Conservation (phyloP, 2,113 vertebrate species). For the Nibea albiflora region DNA sequence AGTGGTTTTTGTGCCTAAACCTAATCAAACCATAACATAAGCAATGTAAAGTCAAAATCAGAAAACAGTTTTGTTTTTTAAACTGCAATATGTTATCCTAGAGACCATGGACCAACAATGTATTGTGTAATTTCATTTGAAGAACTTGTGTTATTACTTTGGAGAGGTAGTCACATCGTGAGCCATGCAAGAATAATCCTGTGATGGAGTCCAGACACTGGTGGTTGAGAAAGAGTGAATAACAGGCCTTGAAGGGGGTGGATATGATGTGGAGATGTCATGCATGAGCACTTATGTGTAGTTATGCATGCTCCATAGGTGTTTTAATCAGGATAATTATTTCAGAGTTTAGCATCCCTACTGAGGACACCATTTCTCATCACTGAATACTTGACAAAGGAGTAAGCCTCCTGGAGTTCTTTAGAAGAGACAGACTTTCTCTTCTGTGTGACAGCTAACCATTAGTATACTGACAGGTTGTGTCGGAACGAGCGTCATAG, state of each 20-base stretch:
- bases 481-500: too few species aligned
- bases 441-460: too few species aligned
- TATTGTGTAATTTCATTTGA: not conserved
- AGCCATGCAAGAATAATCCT: not conserved
- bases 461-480: too few species aligned
- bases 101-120: not conserved
- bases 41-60: not conserved
- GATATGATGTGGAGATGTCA: not conserved
- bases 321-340: too few species aligned
- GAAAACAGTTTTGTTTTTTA: not conserved
- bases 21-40: not conserved
- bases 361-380: too few species aligned
- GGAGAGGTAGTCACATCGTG: not conserved
- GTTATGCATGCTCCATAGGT: too few species aligned
- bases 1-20: not conserved
- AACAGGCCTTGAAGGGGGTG: not conserved
- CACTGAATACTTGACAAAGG: too few species aligned
- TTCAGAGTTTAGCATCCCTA: too few species aligned
- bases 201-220: not conserved
- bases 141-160: not conserved
- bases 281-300: too few species aligned
- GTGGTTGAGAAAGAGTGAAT: not conserved
- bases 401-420: too few species aligned
- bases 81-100: not conserved
- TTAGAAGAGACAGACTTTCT: too few species aligned